phyloP scores from a whole-genome alignment of 2,888 invertebrate genomes.

The Blastobasis adustella region DNA sequence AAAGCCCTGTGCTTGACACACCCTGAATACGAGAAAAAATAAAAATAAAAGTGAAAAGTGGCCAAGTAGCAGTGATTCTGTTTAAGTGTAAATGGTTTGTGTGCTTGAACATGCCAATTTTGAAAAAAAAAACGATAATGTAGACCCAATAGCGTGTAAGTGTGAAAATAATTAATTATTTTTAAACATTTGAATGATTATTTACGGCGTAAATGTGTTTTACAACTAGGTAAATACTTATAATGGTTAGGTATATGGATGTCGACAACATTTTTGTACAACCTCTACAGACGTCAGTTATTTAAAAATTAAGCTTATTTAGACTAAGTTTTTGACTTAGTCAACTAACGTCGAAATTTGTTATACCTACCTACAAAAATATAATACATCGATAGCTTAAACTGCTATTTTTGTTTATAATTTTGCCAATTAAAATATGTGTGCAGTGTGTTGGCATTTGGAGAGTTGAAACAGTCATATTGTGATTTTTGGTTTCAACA shows the following conservation, averaged over 20 bases:
- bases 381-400: background rate
- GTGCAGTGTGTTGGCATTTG: constrained; percentile 70
- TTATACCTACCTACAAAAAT: background rate
- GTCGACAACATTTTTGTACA: too few species aligned
- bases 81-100: constrained; percentile 25
- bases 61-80: constrained; percentile 23
- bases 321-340: background rate
- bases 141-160: constrained; percentile 64
- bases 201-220: background rate
- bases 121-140: constrained; percentile 22
- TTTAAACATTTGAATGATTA: background rate
- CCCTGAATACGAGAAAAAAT: constrained; percentile 19
- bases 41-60: constrained; percentile 18
- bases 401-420: constrained; percentile 1
- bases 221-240: background rate
- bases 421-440: constrained; percentile 48
- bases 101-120: constrained; percentile 43
- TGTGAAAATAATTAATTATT: constrained; percentile 19
- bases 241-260: too few species aligned
- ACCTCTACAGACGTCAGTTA: too few species aligned
- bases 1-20: constrained; percentile 24
- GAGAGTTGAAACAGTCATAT: constrained; percentile 25
- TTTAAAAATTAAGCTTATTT: background rate
- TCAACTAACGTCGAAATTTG: background rate
- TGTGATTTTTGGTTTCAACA: constrained; percentile 25